phyloP scores from a whole-genome alignment of 1,140 invertebrate genomes.

The Piezodorus guildinii region DNA sequence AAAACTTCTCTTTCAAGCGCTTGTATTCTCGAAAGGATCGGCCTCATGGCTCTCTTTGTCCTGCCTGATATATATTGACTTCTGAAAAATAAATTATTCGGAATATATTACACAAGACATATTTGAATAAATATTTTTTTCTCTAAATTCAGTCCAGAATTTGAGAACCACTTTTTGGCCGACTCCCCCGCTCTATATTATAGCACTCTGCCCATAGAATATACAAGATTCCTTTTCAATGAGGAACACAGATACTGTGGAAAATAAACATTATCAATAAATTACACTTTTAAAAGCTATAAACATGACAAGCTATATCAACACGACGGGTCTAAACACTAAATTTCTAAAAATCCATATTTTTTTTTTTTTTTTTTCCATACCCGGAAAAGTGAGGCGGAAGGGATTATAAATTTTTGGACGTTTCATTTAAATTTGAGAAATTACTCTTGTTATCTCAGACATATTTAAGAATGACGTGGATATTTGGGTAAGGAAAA shows the following conservation, averaged over 20 bases:
- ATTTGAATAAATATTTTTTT: no score
- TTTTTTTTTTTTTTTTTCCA: no score
- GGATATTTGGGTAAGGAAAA: background rate
- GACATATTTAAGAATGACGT: no score
- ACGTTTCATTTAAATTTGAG: background rate
- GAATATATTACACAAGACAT: no score
- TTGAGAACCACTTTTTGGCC: no score
- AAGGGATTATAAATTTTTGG: background rate
- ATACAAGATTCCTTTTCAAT: background rate
- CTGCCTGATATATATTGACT: no score
- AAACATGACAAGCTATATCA: constrained; percentile 13
- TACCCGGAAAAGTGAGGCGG: no score
- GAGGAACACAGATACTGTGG: constrained; percentile 2
- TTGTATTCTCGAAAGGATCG: no score
- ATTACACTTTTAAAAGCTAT: constrained; percentile 13
- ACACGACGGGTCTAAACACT: background rate
- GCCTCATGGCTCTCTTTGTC: no score
- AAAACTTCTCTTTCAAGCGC: no score
- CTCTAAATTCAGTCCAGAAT: no score
- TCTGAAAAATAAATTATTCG: no score
- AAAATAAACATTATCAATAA: constrained; percentile 12
- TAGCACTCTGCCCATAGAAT: constrained; percentile 3
- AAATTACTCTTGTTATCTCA: background rate
- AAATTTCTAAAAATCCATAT: constrained; percentile 2
- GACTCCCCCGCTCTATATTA: background rate